These are phyloP conservation scores for Xestia ashworthii DNA, from an alignment of 2,888 invertebrate species.

Conservation along the genomic window DNA sequence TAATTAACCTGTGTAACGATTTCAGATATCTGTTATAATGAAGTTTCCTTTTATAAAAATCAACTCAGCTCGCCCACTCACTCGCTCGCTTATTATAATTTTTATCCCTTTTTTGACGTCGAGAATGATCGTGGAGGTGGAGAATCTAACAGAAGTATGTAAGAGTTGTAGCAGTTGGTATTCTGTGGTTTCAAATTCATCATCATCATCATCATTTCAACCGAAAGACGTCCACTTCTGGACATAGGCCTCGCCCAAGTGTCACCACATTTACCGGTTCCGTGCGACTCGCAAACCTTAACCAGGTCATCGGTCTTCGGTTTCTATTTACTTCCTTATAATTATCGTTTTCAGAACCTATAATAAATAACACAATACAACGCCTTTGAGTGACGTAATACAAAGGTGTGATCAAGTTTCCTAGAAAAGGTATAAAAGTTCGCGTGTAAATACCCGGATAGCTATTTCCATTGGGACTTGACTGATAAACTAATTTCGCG, in stretches of 20 bases:
- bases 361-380: conserved; percentile 1
- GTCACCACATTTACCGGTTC: too few species aligned
- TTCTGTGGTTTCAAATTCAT: background rate
- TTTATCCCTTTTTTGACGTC: background rate
- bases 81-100: too few species aligned
- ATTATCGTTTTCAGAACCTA: background rate
- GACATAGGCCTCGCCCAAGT: too few species aligned
- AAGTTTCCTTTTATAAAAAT: background rate
- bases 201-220: background rate
- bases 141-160: background rate
- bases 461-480: conserved; percentile 64
- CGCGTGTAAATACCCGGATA: conserved; percentile 64
- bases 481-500: conserved; percentile 73
- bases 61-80: background rate
- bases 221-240: too few species aligned
- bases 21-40: background rate
- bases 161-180: background rate
- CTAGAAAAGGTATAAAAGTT: conserved; percentile 41
- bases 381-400: conserved; percentile 43
- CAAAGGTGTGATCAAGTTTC: conserved; percentile 50
- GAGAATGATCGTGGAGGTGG: background rate
- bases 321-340: background rate
- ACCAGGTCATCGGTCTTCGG: too few species aligned
- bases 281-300: too few species aligned
- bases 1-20: background rate